Evolutionary conservation across 2,888 invertebrate genomes (phyloP).

Genomic region (Amphimallon solstitiale): DNA sequence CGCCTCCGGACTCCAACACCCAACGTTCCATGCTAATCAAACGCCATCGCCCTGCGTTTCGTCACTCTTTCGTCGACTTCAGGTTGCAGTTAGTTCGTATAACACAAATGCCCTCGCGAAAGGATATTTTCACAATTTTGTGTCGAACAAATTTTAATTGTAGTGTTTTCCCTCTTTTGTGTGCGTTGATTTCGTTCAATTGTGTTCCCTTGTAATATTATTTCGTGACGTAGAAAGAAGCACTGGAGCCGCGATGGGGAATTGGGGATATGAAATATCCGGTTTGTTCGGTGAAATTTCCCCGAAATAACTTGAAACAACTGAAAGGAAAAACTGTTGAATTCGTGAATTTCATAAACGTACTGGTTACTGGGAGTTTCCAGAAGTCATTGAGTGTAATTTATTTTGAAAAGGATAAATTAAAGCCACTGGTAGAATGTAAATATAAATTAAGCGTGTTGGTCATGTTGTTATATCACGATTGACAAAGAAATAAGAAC

Average conservation of each 20-base stretch:
- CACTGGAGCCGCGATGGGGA: slow-evolving; percentile 8
- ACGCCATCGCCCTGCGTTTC: neutral
- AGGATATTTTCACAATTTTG: neutral
- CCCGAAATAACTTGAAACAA: no score
- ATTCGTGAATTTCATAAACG: no score
- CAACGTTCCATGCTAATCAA: no score
- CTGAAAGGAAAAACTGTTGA: no score
- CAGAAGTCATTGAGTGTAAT: no score
- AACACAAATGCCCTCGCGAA: neutral
- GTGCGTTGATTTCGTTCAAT: slow-evolving; percentile 21
- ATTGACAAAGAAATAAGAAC: no score
- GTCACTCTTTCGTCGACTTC: neutral
- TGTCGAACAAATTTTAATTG: slow-evolving; percentile 20
- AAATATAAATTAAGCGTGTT: no score
- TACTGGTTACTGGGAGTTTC: no score
- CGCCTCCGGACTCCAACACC: neutral
- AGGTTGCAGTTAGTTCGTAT: neutral
- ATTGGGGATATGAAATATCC: slow-evolving; percentile 3
- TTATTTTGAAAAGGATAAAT: no score
- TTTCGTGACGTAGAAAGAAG: slow-evolving; percentile 13
- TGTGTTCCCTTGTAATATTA: slow-evolving; percentile 19
- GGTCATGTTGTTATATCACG: no score
- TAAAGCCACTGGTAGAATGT: no score
- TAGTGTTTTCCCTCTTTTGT: slow-evolving; percentile 17
- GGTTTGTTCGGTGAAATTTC: no score